A percentile compares a stretch with the other conserved stretches of the same genome.
Evolutionary conservation across 2,797 vertebrate species (phyloP).

Genomic region (Geotrypetes seraphini): DNA sequence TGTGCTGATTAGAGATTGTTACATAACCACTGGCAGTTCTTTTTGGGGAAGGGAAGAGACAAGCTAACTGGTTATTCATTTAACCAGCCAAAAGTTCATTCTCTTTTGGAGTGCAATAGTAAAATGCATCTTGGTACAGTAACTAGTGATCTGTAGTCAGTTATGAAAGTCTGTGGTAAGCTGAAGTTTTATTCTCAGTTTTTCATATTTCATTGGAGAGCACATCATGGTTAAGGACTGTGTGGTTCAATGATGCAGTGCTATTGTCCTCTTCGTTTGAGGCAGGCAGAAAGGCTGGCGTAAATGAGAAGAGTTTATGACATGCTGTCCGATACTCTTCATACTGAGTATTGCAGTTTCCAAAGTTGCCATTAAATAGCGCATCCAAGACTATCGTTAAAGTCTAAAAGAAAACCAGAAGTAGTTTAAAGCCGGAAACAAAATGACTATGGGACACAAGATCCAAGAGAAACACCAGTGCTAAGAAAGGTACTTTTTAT

Average conservation of each 20-base stretch:
- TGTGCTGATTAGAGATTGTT: slow-evolving; percentile 28
- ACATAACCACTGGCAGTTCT: slow-evolving; percentile 41
- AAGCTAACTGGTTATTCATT: slow-evolving; percentile 22
- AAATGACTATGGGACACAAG: too few species aligned
- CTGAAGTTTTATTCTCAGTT: neutral
- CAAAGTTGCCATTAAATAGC: slow-evolving; percentile 56
- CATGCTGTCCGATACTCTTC: slow-evolving; percentile 55
- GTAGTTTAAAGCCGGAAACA: too few species aligned
- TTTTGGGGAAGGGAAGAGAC: slow-evolving; percentile 14
- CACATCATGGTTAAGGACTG: slow-evolving; percentile 38
- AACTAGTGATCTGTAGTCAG: slow-evolving; percentile 37
- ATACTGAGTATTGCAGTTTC: slow-evolving; percentile 46
- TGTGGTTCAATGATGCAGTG: slow-evolving; percentile 28
- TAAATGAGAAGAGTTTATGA: slow-evolving; percentile 55
- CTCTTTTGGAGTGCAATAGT: slow-evolving; percentile 33
- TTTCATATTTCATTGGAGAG: slow-evolving; percentile 50
- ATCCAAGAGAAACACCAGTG: too few species aligned
- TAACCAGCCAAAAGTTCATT: slow-evolving; percentile 28
- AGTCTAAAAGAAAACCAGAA: slow-evolving; percentile 27
- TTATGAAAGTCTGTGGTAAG: slow-evolving; percentile 11
- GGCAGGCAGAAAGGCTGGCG: slow-evolving; percentile 48
- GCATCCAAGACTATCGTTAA: slow-evolving; percentile 55
- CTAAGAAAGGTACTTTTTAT: too few species aligned
- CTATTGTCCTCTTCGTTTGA: slow-evolving; percentile 32
- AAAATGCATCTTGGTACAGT: slow-evolving; percentile 38